A percentile compares a stretch with the other conserved stretches of the same genome.
phyloP scores from a whole-genome alignment of 2,888 invertebrate species.

The Spisula solida region DNA sequence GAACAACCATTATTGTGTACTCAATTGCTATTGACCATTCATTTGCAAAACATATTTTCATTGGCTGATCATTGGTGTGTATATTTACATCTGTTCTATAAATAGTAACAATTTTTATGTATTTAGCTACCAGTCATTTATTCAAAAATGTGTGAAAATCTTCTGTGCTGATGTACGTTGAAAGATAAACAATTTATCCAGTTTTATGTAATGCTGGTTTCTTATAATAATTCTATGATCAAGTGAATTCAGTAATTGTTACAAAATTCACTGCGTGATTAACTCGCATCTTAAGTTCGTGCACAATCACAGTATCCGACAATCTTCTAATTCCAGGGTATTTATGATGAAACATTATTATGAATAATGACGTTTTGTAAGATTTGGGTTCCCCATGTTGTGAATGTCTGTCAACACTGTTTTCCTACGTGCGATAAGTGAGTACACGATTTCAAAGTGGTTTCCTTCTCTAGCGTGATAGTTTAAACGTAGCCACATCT shows the following conservation, averaged over 20 bases:
- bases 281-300: neutral
- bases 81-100: too few species aligned
- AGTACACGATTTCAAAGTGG: slow-evolving; percentile 57
- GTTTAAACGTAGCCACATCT: slow-evolving; percentile 47
- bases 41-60: too few species aligned
- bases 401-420: slow-evolving; percentile 50
- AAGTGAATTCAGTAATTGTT: slow-evolving; percentile 16
- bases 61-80: too few species aligned
- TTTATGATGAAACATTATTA: slow-evolving; percentile 18
- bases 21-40: too few species aligned
- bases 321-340: slow-evolving; percentile 14
- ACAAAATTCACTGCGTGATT: neutral
- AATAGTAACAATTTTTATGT: too few species aligned
- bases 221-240: neutral
- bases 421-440: slow-evolving; percentile 56
- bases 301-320: neutral
- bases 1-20: too few species aligned
- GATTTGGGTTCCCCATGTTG: slow-evolving; percentile 7
- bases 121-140: neutral
- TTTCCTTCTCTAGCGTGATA: slow-evolving; percentile 55
- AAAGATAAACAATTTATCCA: neutral
- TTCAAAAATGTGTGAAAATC: neutral
- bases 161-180: neutral
- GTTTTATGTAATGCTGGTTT: neutral
- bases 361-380: slow-evolving; percentile 11